These are phyloP conservation scores for Tragopan temminckii DNA, from an alignment of 2,797 vertebrate genomes.

Conservation along the genomic window DNA sequence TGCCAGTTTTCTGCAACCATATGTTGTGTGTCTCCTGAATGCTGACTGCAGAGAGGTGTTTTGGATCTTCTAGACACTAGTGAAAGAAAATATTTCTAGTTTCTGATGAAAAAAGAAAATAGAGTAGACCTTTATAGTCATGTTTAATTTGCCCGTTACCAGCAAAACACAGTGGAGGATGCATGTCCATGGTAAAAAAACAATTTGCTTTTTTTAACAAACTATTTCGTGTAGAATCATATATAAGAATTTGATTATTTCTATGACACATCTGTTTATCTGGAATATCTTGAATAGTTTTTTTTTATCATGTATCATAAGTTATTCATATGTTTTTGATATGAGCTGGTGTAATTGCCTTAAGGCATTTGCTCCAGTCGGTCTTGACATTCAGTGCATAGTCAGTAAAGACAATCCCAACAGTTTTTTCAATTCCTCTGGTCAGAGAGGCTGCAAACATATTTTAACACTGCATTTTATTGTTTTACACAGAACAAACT, in stretches of 20 bases:
- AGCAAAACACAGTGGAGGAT: background rate
- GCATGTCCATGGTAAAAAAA: background rate
- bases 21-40: conserved; percentile 72
- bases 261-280: background rate
- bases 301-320: background rate
- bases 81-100: conserved; percentile 72
- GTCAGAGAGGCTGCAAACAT: background rate
- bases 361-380: background rate
- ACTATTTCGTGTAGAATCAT: background rate
- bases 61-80: conserved; percentile 71
- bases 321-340: background rate
- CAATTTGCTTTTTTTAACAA: background rate
- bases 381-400: background rate
- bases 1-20: conserved; percentile 72
- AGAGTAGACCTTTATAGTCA: conserved; percentile 38
- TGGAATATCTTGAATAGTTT: background rate
- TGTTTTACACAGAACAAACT: background rate
- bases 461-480: background rate
- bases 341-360: background rate
- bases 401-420: background rate
- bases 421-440: background rate
- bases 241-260: background rate
- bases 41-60: conserved; percentile 72
- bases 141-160: conserved; percentile 24
- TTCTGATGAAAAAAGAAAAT: conserved; percentile 31